Evolutionary conservation across 2,113 vertebrate species (phyloP), one percentile per base, ranked within the genome.

Genomic region (Myocastor coypus): DNA sequence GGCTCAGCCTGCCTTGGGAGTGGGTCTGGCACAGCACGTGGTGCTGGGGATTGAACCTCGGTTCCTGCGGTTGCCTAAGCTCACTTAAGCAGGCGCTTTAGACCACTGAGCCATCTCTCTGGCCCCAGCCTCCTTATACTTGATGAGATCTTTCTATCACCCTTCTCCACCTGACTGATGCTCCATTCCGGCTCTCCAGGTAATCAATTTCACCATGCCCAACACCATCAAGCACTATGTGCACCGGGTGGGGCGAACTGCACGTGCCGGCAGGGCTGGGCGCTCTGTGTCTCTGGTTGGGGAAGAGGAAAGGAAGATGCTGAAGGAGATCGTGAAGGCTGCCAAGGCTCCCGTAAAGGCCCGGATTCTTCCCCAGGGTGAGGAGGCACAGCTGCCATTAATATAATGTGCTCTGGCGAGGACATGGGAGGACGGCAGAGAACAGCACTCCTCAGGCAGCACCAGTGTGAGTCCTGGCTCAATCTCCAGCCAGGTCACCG

Each of bases 181-280:
- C 12, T 77, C 2, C 20, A 0, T 34, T 40, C 94, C 83, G 34
- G 61, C 89, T 28, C 59, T 26, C 5, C 77, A 99, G 99, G 99
- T 99, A 3, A 99, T 99, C 93, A 99, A 99, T 98, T 99, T 99
- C 98, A 99, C 99, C 0, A 99, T 99, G 99, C 99, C 99, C 14
- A 99, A 99, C 94, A 99, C 99, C 0, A 92, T 98, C 71, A 99
- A 99, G 94, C 99, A 99, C 96, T 99, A 99, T 0, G 99, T 99
- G 42, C 99, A 99, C 97, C 98, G 99, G 0, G 99, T 99, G 34
- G 99, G 99, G 3, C 98, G 99, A 0, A 99, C 99, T 0, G 99
- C 99, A 0, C 98, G 99, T 30, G 99, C 99, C 0, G 99, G 99
- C 0, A 99, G 99, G 11, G 99, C 99, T 0, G 99, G 99, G 0